A percentile compares a stretch with the other conserved stretches of the same genome.
Conservation (phyloP, 2,797 vertebrate species). For the Acropternis orthonyx region DNA sequence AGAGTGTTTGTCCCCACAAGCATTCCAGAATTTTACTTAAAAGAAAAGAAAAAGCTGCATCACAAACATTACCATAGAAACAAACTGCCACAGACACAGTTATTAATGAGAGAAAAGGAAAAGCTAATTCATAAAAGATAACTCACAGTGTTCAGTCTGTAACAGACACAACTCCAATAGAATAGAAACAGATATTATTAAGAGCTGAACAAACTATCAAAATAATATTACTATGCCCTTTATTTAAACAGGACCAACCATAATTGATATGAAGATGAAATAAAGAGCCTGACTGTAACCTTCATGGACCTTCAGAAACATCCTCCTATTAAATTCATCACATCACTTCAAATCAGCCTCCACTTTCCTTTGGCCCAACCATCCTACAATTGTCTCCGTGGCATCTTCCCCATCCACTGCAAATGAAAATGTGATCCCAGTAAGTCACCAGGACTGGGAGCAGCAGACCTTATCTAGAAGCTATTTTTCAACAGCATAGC, state of each 20-base stretch:
- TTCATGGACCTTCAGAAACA: background rate
- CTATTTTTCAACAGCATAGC: background rate
- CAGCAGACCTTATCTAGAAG: background rate
- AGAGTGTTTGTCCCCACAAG: background rate
- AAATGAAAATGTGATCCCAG: background rate
- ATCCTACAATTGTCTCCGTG: background rate
- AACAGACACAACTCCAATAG: background rate
- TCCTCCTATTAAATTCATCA: background rate
- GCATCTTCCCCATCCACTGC: background rate
- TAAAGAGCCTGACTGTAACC: background rate
- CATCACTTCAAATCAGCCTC: background rate
- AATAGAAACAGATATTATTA: background rate
- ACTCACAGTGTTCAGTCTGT: background rate
- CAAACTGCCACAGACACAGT: background rate
- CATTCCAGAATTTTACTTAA: background rate
- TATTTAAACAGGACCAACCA: background rate
- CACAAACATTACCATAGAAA: conserved; percentile 47
- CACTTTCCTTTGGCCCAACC: background rate
- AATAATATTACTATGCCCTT: background rate
- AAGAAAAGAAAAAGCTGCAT: background rate
- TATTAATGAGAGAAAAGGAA: conserved; percentile 17
- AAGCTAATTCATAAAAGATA: conserved; percentile 27
- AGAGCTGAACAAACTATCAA: background rate
- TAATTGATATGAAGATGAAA: background rate
- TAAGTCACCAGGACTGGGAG: background rate